Evolutionary conservation across 2,888 invertebrate species (phyloP).

Genomic region (Athalia cordata): DNA sequence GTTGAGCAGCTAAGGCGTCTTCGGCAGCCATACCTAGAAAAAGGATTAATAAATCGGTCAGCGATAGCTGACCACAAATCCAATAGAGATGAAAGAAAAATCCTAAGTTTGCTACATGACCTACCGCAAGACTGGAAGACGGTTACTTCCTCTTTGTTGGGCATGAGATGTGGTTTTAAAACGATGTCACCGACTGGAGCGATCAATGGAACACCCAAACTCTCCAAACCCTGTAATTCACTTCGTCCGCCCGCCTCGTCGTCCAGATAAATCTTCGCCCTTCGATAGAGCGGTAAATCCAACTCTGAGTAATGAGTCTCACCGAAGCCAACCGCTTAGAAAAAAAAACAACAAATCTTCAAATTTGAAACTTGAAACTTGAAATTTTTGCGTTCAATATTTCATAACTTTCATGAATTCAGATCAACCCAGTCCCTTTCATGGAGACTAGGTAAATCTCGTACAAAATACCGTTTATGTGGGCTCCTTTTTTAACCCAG

Average conservation of each 20-base stretch:
- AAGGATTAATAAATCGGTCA: conserved; percentile 39
- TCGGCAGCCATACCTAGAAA: conserved; percentile 78
- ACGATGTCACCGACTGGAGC: conserved; percentile 78
- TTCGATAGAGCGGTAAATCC: conserved; percentile 74
- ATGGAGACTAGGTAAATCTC: no score
- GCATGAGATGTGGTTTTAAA: conserved; percentile 64
- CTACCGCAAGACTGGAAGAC: conserved; percentile 78
- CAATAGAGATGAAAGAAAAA: conserved; percentile 3
- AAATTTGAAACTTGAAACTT: not conserved
- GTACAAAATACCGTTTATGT: conserved; percentile 77
- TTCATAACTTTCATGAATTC: no score
- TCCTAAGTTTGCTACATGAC: conserved; percentile 72
- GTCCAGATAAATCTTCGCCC: conserved; percentile 76
- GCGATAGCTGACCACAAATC: not conserved
- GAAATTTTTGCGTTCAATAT: no score
- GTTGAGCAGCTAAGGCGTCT: conserved; percentile 78
- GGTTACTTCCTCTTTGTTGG: conserved; percentile 71
- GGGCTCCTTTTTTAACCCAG: conserved; percentile 76
- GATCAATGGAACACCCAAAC: conserved; percentile 74
- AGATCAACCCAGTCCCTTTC: no score
- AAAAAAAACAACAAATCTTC: not conserved
- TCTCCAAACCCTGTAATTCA: conserved; percentile 75
- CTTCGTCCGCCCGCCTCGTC: conserved; percentile 74
- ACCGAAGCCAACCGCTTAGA: conserved; percentile 78
- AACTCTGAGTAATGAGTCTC: conserved; percentile 75